A percentile compares a stretch with the other conserved stretches of the same genome.
Conservation (phyloP, 2,888 invertebrate species). For the Spisula solida region DNA sequence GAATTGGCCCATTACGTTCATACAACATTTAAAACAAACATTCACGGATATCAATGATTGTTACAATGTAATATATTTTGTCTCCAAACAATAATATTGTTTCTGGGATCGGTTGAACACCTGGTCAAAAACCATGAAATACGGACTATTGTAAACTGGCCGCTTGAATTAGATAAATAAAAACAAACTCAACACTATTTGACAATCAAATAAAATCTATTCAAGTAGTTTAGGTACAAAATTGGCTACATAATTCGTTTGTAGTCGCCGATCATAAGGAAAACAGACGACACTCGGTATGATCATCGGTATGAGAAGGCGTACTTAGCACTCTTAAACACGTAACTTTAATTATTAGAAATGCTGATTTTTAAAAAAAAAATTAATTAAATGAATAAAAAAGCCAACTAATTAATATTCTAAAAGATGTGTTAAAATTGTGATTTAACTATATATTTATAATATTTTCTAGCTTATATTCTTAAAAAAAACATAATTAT, state of each 20-base stretch:
- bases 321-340: too few species aligned
- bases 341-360: too few species aligned
- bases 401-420: too few species aligned
- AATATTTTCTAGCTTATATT: too few species aligned
- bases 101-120: constrained; percentile 44
- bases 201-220: constrained; percentile 46
- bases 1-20: not conserved
- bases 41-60: not conserved
- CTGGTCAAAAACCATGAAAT: constrained; percentile 45
- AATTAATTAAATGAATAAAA: too few species aligned
- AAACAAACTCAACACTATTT: constrained; percentile 54
- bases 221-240: not conserved
- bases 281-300: not conserved
- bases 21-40: not conserved
- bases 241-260: constrained; percentile 17
- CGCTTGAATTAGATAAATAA: constrained; percentile 54
- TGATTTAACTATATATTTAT: too few species aligned
- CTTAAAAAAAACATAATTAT: too few species aligned
- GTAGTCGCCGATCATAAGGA: constrained; percentile 22
- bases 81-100: constrained; percentile 29
- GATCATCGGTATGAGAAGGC: too few species aligned
- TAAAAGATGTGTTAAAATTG: too few species aligned
- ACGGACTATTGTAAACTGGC: constrained; percentile 8
- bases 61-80: not conserved
- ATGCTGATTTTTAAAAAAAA: too few species aligned